Conservation (phyloP, 2,113 vertebrate genomes). For the Sapayoa aenigma region DNA sequence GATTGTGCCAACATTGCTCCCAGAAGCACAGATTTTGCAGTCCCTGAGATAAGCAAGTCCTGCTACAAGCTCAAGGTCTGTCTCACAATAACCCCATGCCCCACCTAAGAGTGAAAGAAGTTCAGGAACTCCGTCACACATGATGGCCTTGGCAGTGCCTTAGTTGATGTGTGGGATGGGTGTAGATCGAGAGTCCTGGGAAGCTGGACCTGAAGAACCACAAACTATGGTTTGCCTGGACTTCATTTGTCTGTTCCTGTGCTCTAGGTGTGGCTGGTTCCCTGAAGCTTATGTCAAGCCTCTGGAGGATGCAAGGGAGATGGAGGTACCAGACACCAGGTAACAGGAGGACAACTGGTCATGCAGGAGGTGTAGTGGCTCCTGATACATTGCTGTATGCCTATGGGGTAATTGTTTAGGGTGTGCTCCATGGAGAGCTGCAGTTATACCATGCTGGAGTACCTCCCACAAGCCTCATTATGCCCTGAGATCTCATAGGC, state of each 20-base stretch:
- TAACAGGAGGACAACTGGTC: background rate
- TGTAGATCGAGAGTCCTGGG: background rate
- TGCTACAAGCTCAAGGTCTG: background rate
- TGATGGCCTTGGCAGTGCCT: background rate
- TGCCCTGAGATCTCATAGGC: background rate
- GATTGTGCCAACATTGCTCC: background rate
- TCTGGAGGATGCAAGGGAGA: slow-evolving; percentile 55
- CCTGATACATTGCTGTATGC: background rate
- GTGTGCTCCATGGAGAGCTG: background rate
- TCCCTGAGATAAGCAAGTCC: background rate
- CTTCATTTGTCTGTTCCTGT: background rate
- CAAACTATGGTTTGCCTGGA: background rate
- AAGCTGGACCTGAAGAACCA: background rate
- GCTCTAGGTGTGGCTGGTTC: slow-evolving; percentile 91
- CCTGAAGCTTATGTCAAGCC: slow-evolving; percentile 89
- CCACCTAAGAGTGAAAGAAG: background rate
- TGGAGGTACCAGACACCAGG: slow-evolving; percentile 38
- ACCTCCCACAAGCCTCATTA: background rate
- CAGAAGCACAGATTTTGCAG: background rate
- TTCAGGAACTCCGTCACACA: background rate
- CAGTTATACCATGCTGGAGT: background rate
- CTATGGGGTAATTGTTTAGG: background rate
- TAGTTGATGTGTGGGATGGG: background rate
- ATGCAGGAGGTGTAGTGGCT: background rate
- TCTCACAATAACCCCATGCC: background rate